These are phyloP conservation scores for Agonopterix alstromeriana DNA, from an alignment of 2,888 invertebrate species.

Conservation along the genomic window DNA sequence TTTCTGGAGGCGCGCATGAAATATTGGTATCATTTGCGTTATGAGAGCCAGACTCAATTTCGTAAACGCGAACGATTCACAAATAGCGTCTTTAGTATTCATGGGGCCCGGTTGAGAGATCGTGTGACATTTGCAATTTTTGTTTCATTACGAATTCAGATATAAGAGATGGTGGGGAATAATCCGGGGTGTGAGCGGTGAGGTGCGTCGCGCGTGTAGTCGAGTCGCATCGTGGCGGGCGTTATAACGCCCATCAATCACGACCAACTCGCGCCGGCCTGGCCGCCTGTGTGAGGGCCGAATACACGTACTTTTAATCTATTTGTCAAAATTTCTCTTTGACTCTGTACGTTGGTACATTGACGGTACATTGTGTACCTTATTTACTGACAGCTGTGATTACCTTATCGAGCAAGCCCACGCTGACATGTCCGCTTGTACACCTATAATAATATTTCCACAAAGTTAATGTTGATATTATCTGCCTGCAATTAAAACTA, in stretches of 20 bases:
- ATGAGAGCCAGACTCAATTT: slow-evolving; percentile 57
- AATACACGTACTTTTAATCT: slow-evolving; percentile 29
- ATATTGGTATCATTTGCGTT: slow-evolving; percentile 58
- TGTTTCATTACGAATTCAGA: slow-evolving; percentile 73
- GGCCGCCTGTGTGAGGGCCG: slow-evolving; percentile 13
- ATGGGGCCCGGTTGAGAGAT: slow-evolving; percentile 60
- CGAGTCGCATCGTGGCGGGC: slow-evolving; percentile 8
- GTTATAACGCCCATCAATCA: slow-evolving; percentile 40
- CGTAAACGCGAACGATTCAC: slow-evolving; percentile 58
- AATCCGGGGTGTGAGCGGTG: slow-evolving; percentile 25
- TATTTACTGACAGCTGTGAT: too few species aligned
- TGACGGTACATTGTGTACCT: too few species aligned
- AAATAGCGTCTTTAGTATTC: slow-evolving; percentile 73
- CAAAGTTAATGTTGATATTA: too few species aligned
- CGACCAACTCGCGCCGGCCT: slow-evolving; percentile 21
- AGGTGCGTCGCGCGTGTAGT: background rate
- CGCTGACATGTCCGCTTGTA: too few species aligned
- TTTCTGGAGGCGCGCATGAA: slow-evolving; percentile 36
- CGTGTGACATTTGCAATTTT: slow-evolving; percentile 71
- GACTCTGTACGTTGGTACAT: slow-evolving; percentile 9
- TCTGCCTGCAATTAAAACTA: too few species aligned
- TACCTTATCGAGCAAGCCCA: too few species aligned
- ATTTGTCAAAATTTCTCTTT: slow-evolving; percentile 35
- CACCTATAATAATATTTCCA: too few species aligned
- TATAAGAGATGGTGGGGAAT: slow-evolving; percentile 61